Evolutionary conservation across 2,797 vertebrate genomes (phyloP).

Genomic region (Neomorphus geoffroyi): DNA sequence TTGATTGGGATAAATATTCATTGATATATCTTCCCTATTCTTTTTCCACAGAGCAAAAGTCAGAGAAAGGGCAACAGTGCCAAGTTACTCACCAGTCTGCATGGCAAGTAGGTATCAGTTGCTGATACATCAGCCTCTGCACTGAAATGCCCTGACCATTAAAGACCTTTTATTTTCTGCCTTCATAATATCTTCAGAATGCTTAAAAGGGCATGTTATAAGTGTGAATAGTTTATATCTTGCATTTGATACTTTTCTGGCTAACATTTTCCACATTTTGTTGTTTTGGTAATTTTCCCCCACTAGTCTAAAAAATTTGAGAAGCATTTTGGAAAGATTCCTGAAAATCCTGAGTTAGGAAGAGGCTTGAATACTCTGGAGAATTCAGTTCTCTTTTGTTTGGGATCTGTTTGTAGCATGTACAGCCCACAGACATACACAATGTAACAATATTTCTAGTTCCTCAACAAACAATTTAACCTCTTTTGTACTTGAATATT

Average conservation of each 20-base stretch:
- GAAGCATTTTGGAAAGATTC: neutral
- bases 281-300: neutral
- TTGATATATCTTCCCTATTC: constrained; percentile 3
- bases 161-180: constrained; percentile 10
- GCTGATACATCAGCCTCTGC: constrained; percentile 21
- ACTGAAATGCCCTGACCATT: constrained; percentile 10
- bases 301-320: neutral
- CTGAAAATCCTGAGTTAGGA: neutral
- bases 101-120: constrained; percentile 42
- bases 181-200: neutral
- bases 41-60: constrained; percentile 40
- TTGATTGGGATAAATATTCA: constrained; percentile 31
- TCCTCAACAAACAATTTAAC: neutral
- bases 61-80: constrained; percentile 56
- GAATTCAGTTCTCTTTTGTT: neutral
- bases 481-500: neutral
- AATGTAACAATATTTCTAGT: neutral
- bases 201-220: neutral
- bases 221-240: neutral
- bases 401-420: neutral
- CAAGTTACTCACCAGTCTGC: constrained; percentile 43
- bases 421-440: neutral
- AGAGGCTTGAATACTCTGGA: neutral
- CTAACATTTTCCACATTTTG: neutral
- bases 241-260: neutral